Evolutionary conservation across 64 coral and sea anemone species (phyloP), one percentile per base, ranked within the genome.

Genomic region (Hydrozoanthus tunicans): DNA sequence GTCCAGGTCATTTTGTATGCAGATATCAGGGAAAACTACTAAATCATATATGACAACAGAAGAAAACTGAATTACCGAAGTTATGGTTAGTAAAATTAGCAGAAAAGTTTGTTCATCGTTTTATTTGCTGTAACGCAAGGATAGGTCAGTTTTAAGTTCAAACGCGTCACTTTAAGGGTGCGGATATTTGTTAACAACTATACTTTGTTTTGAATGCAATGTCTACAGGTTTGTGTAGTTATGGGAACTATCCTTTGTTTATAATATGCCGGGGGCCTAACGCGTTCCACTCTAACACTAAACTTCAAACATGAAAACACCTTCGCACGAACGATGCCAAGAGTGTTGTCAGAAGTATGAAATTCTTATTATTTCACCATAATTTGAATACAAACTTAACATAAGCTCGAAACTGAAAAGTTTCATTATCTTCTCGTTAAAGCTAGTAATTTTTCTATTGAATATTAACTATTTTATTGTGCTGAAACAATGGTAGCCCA

Each of bases 401-500:
- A 83, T 64, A 9, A 55, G 6, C 53, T 83, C 11, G 3, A 14
- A 12, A 51, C 20, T 51, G 24, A 82, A 64, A 65, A 65, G 77
- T 79, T 56, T 80, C 59, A 59, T 82, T 83, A 55, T 17, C 6
- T 17, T 17, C 53, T 58, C 5, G 14, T 79, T 79, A 56, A 57
- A 79, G 51, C 81, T 17, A 17, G 25, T 56, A 83, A 12, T 67
- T 66, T 83, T 83, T 53, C 81, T 67, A 67, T 83, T 68, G 51
- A 83, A 67, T 83, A 68, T 68, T 66, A 68, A 83, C 62, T 15
- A 23, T 25, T 83, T n/a, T 83, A 83, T 83, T 83, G 81, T 83
- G 3, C 7, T 66, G 9, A 64, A 13, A 83, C 81, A 83, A 56
- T 52, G 3, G 7, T 20, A 43, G 5, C 59, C 81, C 27, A 68